Conservation (phyloP, 2,797 vertebrate species). For the Avahi laniger region DNA sequence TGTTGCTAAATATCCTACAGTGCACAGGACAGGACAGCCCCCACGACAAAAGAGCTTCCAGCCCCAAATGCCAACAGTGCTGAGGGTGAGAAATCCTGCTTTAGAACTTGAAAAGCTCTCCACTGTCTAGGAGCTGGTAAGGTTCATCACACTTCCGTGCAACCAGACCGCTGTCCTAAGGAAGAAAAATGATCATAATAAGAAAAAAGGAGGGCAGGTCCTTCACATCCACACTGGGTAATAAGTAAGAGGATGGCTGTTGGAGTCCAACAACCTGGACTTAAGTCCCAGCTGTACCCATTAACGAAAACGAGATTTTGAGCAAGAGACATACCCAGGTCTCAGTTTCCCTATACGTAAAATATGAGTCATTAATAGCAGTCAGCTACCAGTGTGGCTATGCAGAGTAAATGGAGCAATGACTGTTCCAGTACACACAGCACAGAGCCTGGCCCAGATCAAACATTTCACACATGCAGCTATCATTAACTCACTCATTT, state of each 20-base stretch:
- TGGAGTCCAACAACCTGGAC: not conserved
- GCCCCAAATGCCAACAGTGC: not conserved
- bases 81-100: not conserved
- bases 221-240: not conserved
- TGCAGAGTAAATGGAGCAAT: not conserved
- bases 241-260: not conserved
- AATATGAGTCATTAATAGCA: not conserved
- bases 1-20: not conserved
- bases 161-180: not conserved
- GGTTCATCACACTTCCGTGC: not conserved
- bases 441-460: not conserved
- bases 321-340: not conserved
- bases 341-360: not conserved
- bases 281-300: not conserved
- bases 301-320: not conserved
- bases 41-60: not conserved
- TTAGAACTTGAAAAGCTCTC: not conserved
- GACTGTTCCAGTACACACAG: not conserved
- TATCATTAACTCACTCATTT: not conserved
- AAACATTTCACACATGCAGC: not conserved
- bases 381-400: not conserved
- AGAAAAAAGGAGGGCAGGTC: not conserved
- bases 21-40: not conserved
- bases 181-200: not conserved
- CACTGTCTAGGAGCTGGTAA: not conserved